Evolutionary conservation across 2,113 vertebrate species (phyloP), one percentile per base, ranked within the genome.

Genomic region (Gasterosteus nipponicus): DNA sequence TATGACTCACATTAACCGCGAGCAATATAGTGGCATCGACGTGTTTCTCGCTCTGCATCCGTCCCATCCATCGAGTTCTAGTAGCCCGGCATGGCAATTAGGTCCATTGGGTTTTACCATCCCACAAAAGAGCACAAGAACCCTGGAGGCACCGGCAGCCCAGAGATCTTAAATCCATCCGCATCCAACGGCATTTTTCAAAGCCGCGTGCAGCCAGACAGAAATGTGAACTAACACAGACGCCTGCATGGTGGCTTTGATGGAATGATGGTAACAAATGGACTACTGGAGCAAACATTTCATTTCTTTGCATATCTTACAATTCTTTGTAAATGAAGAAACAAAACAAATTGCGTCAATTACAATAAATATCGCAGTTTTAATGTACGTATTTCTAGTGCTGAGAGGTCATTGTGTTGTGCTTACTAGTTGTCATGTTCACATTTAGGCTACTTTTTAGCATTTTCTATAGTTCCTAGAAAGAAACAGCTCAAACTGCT

Each of bases 141-240:
- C 56, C 72, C 16, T 18, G 0, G 1, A 26, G 41, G 54, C 58
- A 51, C 39, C 15, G 54, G 69, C 44, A 78, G 42, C n/a, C 33
- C 74, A 57, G 39, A 68, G 61, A 77, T 72, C 58, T 65, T 5
- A 0, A 80, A 60, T 68, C 56, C n/a, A 39, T 69, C 66, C 31
- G 29, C 54, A 47, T 69, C 73, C 78, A 77, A 19, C 68, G 18
- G 57, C 12, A 15, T 67, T 74, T 66, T 81, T 75, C 54, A 59
- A 75, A 58, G 71, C 59, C 1, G 10, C 39, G 19, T 39, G 26
- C 58, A 9, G 59, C 56, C 31, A 33, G 69, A 79, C 66, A 70
- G 78, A 69, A 77, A 69, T 81, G 80, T 82, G 83, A 77, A 89
- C 61, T 79, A 83, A 73, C 61, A 80, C 51, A 64, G 65, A 79